A percentile compares a stretch with the other conserved stretches of the same genome.
Conservation (phyloP, 2,888 invertebrate species). For the Pseudeuparius sepicola region DNA sequence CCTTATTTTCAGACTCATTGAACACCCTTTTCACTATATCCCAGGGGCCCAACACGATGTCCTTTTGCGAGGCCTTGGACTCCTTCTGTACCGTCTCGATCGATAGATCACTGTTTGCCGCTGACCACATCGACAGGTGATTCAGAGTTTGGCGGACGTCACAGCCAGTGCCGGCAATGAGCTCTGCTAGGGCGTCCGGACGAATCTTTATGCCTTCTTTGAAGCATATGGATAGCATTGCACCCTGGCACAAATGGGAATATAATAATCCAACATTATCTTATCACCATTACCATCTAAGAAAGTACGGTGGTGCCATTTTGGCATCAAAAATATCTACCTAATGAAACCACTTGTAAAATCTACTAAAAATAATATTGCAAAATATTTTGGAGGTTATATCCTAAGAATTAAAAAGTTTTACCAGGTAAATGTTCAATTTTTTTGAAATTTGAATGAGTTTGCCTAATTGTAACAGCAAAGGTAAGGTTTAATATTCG, state of each 20-base stretch:
- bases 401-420: no score
- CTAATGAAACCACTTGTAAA: no score
- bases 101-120: conserved; percentile 40
- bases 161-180: conserved; percentile 80
- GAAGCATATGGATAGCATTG: conserved; percentile 84
- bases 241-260: conserved; percentile 44
- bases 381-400: no score
- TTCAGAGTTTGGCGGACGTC: conserved; percentile 93
- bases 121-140: conserved; percentile 73
- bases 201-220: conserved; percentile 80
- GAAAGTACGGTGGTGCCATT: no score
- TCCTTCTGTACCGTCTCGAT: conserved; percentile 47
- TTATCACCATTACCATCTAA: no score
- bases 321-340: no score
- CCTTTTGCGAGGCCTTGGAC: conserved; percentile 60
- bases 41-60: conserved; percentile 86
- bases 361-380: no score
- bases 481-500: no score
- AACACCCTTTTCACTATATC: conserved; percentile 88
- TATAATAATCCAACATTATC: no score
- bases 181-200: conserved; percentile 65
- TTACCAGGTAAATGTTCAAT: no score
- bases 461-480: no score
- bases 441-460: no score
- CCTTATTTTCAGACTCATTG: conserved; percentile 64